Evolutionary conservation across 2,797 vertebrate species (phyloP), one percentile per base, ranked within the genome.

Genomic region (Anniella stebbinsi): DNA sequence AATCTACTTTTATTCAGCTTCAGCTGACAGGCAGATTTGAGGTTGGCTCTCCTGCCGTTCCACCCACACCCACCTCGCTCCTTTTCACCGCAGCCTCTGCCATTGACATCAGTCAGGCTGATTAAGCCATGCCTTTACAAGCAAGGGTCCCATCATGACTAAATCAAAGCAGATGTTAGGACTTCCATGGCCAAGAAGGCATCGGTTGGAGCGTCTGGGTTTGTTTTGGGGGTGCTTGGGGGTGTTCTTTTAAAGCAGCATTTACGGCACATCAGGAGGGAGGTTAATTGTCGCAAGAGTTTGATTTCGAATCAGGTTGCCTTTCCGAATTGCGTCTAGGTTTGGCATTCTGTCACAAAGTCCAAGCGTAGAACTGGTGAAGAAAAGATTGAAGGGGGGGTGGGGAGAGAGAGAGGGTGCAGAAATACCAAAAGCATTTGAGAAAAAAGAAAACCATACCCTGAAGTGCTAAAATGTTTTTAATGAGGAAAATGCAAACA

Each of bases 91-190:
- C 90, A 85, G 93, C 96, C 96, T 97, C 95, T 95, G 93, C 95
- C 97, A 96, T 97, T 97, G 95, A 96, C 96, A 96, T 97, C 93
- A 96, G 96, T 94, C 95, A 97, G 95, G 95, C 96, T 97, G 97
- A 96, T 96, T 98, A 97, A 98, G 98, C 98, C 98, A 97, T 98
- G 98, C 98, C 97, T 98, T 98, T 98, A 98, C 95, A 97, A 97
- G 96, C 96, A 97, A 96, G 95, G 96, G 96, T 96, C 97, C 97
- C 96, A 96, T 96, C 95, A 95, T 90, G 96, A 94, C 96, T 99
- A 98, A 99, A 98, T 97, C 96, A 96, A 98, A 99, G 98, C 98
- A 99, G 98, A 99, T 99, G 98, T 98, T 96, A 93, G 93, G 96
- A 96, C 96, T 97, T 98, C 97, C 97, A 97, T 97, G 98, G 98